phyloP scores from a whole-genome alignment of 2,888 invertebrate genomes.

The Sussaba pulchella region DNA sequence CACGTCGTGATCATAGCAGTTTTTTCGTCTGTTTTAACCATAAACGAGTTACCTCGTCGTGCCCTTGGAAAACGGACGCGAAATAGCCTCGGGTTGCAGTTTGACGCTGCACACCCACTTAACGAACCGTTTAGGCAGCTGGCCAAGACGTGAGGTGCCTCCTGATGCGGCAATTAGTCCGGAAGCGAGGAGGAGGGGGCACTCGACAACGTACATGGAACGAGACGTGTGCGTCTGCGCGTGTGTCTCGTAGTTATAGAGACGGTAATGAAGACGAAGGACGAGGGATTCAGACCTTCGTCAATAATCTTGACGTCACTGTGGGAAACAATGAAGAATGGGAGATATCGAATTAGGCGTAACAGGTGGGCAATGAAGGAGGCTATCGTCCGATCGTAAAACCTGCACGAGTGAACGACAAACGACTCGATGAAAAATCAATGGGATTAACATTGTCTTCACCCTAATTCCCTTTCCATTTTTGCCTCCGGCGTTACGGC shows the following conservation, averaged over 20 bases:
- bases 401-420: background rate
- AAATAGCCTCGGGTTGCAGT: slow-evolving; percentile 21
- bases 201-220: background rate
- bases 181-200: background rate
- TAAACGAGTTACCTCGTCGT: background rate
- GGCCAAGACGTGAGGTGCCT: slow-evolving; percentile 43
- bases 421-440: background rate
- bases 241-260: background rate
- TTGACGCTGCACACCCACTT: slow-evolving; percentile 38
- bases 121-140: slow-evolving; percentile 54
- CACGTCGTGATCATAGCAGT: background rate
- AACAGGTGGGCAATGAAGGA: background rate
- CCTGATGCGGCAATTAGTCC: slow-evolving; percentile 39
- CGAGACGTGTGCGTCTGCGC: background rate
- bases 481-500: background rate
- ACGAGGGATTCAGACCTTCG: background rate
- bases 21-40: slow-evolving; percentile 10
- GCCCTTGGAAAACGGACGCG: slow-evolving; percentile 9
- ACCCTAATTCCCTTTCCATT: background rate
- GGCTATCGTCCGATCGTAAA: background rate
- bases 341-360: background rate
- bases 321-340: slow-evolving; percentile 1
- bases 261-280: background rate
- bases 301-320: background rate
- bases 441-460: background rate